Percentiles rank a stretch among this genome's conserved stretches.
These are phyloP conservation scores for Grammomys dolichurus DNA, from an alignment of 2,113 vertebrate genomes.

Conservation along the genomic window DNA sequence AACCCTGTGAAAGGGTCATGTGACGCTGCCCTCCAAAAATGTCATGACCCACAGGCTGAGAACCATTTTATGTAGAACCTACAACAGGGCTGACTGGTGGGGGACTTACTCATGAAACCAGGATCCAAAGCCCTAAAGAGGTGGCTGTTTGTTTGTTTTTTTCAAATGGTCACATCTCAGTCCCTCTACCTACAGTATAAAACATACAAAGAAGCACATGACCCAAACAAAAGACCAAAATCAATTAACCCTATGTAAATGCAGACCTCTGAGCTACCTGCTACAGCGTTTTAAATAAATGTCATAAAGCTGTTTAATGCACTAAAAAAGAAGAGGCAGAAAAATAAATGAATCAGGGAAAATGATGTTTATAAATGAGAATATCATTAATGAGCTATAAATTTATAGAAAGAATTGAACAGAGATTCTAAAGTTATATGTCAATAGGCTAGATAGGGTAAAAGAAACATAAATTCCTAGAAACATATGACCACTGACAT, in stretches of 20 bases:
- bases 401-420: not conserved
- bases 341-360: not conserved
- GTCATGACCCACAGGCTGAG: not conserved
- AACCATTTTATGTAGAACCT: no score
- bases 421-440: not conserved
- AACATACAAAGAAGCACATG: not conserved
- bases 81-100: not conserved
- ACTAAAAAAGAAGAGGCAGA: not conserved
- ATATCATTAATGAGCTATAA: not conserved
- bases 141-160: not conserved
- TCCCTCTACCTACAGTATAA: not conserved
- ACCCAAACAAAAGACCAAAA: not conserved
- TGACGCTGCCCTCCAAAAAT: not conserved
- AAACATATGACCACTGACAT: not conserved
- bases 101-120: not conserved
- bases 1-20: not conserved
- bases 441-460: not conserved
- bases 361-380: not conserved
- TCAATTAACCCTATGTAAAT: not conserved
- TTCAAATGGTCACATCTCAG: not conserved
- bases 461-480: slow-evolving; percentile 3
- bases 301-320: not conserved
- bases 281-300: not conserved
- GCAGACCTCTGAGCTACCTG: not conserved
- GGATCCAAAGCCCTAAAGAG: not conserved